phyloP scores from a whole-genome alignment of 2,113 vertebrate species.

The Crotalus horridus region DNA sequence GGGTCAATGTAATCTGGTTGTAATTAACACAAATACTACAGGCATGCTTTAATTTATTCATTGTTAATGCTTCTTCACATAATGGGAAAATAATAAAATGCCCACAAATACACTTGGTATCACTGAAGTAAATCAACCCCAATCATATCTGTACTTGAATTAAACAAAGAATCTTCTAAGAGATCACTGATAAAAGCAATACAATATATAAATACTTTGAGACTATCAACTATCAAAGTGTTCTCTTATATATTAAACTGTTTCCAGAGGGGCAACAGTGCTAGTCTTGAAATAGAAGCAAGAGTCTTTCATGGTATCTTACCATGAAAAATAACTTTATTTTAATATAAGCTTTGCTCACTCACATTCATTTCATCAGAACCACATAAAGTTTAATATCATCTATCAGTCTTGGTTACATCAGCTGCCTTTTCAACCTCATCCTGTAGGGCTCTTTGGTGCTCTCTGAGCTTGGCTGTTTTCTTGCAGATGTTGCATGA shows the following conservation, averaged over 20 bases:
- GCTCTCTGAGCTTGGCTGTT: background rate
- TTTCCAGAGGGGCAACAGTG: background rate
- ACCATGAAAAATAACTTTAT: background rate
- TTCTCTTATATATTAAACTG: background rate
- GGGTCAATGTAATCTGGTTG: background rate
- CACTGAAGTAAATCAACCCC: background rate
- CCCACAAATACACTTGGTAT: background rate
- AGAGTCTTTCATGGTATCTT: background rate
- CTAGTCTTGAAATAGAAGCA: background rate
- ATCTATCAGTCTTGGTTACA: background rate
- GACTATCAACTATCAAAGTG: background rate
- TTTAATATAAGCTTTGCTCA: background rate
- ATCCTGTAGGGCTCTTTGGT: background rate
- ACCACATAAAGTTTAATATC: background rate
- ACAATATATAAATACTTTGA: background rate
- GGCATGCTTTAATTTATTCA: background rate
- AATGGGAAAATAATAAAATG: background rate
- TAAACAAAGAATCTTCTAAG: background rate
- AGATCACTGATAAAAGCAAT: background rate
- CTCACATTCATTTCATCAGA: background rate
- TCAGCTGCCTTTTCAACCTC: background rate
- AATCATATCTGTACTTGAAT: background rate
- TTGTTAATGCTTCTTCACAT: background rate
- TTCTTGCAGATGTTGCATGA: background rate
- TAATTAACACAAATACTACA: background rate